phyloP scores from a whole-genome alignment of 2,888 invertebrate genomes.

The Cremastinae sp. region DNA sequence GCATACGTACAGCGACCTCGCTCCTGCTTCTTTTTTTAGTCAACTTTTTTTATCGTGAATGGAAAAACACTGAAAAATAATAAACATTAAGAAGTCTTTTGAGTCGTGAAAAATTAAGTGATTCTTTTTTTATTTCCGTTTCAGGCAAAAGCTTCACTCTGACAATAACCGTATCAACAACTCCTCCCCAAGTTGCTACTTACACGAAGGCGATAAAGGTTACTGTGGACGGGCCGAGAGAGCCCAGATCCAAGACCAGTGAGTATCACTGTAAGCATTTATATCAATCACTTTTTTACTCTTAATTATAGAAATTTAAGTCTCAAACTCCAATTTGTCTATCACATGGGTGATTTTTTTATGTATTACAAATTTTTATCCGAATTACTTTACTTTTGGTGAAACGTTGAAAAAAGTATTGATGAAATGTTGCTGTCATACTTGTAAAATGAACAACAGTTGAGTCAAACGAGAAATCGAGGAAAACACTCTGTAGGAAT shows the following conservation, averaged over 20 bases:
- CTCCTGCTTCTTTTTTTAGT: conserved; percentile 1
- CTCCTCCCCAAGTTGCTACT: conserved; percentile 97
- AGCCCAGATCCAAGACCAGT: conserved; percentile 96
- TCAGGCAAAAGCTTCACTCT: conserved; percentile 98
- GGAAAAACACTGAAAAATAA: no score
- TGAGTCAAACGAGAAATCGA: conserved; percentile 2
- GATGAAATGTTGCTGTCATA: no score
- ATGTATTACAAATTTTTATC: no score
- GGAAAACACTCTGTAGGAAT: conserved; percentile 9
- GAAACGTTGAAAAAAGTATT: no score
- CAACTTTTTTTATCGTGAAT: not conserved
- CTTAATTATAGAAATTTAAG: conserved; percentile 31
- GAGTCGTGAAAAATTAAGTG: not conserved
- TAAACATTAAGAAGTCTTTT: no score
- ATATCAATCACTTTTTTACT: conserved; percentile 67
- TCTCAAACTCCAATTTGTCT: not conserved
- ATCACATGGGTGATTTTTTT: not conserved
- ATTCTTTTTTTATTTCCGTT: conserved; percentile 61
- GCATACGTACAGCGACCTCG: conserved; percentile 60
- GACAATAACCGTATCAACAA: conserved; percentile 96
- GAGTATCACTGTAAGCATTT: conserved; percentile 83
- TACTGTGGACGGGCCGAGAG: conserved; percentile 97
- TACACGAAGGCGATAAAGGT: conserved; percentile 99
- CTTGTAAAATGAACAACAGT: no score
- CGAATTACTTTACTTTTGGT: no score